Conservation (phyloP, 2,888 invertebrate genomes). For the Campoletis raptor region DNA sequence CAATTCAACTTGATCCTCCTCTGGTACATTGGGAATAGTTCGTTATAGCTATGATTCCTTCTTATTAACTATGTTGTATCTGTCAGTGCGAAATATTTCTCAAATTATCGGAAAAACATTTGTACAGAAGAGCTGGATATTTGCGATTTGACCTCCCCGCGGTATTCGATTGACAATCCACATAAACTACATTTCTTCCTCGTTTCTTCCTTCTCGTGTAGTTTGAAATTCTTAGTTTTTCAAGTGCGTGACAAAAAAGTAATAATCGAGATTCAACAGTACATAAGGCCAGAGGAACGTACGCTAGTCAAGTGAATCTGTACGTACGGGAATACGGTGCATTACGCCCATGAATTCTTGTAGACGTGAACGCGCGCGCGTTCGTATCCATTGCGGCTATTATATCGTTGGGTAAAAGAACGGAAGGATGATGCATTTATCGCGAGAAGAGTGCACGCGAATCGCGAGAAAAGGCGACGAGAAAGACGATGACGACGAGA, state of each 20-base stretch:
- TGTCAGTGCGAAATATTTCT: not conserved
- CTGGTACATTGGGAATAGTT: not conserved
- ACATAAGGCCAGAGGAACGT: constrained; percentile 71
- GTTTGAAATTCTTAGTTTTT: not conserved
- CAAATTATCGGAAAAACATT: constrained; percentile 14
- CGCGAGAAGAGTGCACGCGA: constrained; percentile 46
- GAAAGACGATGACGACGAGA: constrained; percentile 55
- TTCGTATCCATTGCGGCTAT: constrained; percentile 55
- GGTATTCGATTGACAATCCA: constrained; percentile 4
- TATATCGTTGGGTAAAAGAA: constrained; percentile 46
- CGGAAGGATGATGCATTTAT: constrained; percentile 43
- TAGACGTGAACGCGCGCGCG: constrained; percentile 48
- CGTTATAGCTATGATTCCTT: not conserved
- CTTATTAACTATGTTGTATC: not conserved
- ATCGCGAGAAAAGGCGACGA: constrained; percentile 53
- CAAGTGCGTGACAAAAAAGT: constrained; percentile 8
- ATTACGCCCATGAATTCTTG: constrained; percentile 67
- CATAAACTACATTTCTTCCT: constrained; percentile 24
- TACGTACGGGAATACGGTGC: constrained; percentile 55
- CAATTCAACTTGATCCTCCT: not conserved
- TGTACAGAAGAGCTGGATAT: not conserved
- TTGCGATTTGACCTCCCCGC: not conserved
- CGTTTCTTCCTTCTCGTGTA: constrained; percentile 26
- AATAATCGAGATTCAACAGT: constrained; percentile 54
- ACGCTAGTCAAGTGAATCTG: constrained; percentile 49